Evolutionary conservation across 2,888 invertebrate species (phyloP), one percentile per base, ranked within the genome.

Genomic region (Lathronympha strigana): DNA sequence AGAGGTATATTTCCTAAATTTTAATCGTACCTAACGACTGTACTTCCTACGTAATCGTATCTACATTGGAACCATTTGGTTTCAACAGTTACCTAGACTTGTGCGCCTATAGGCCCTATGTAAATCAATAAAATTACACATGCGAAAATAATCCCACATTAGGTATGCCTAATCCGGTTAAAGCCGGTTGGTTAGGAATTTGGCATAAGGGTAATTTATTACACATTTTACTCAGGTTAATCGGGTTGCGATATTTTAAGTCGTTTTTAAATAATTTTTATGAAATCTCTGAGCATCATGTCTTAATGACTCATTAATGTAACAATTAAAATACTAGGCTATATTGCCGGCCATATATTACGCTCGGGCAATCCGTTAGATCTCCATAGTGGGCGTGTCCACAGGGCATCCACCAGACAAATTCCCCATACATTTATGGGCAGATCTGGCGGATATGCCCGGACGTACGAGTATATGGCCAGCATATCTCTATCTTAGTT

Each of bases 281-380:
- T 77, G 76, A 75, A 72, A 72, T 74, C 69, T 72, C 67, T 67
- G 73, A 80, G 80, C 75, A 77, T 80, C 70, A 69, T 66, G 67
- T 70, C 73, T 87, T 86, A 83, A 88, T 80, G 81, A 76, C 67
- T 79, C 84, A 80, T 89, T 84, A 87, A 88, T 83, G 76, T 81
- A 79, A 82, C 78, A 80, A 76, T 74, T 76, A 76, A 70, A 71
- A 72, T 81, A 79, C 80, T 78, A 71, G 75, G 76, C 71, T 71
- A 75, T 74, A n/a, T 71, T 63, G 69, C 61, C 71, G 68, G 13
- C 68, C 55, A 66, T 67, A 68, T n/a, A n/a, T n/a, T n/a, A n/a
- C n/a, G n/a, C n/a, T n/a, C n/a, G n/a, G n/a, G n/a, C n/a, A n/a
- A n/a, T n/a, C n/a, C n/a, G n/a, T n/a, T n/a, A n/a, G n/a, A n/a